phyloP scores from a whole-genome alignment of 2,113 vertebrate species.

The Xenopus laevis region DNA sequence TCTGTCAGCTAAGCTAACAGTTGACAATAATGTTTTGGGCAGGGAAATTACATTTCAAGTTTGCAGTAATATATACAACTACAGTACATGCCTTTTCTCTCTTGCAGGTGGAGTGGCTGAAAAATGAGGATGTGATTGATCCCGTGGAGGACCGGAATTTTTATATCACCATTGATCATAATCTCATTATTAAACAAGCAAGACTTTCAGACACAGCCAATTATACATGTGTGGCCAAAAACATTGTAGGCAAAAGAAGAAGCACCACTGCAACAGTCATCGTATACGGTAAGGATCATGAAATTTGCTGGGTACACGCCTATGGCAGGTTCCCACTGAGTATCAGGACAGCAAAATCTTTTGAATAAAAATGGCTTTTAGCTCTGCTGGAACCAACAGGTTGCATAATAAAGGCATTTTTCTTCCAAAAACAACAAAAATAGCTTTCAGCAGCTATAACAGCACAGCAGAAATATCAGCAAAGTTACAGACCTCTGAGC shows the following conservation, averaged over 20 bases:
- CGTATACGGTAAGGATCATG: slow-evolving; percentile 78
- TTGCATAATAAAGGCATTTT: too few species aligned
- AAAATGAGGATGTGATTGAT: slow-evolving; percentile 90
- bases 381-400: too few species aligned
- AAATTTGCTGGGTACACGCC: neutral
- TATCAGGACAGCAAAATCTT: too few species aligned
- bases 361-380: too few species aligned
- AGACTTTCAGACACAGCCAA: slow-evolving; percentile 91
- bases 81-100: slow-evolving; percentile 37
- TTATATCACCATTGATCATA: slow-evolving; percentile 95
- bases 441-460: too few species aligned
- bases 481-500: too few species aligned
- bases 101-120: slow-evolving; percentile 88
- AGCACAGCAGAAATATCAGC: too few species aligned
- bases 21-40: too few species aligned
- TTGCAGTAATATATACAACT: slow-evolving; percentile 20
- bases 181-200: slow-evolving; percentile 94
- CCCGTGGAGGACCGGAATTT: slow-evolving; percentile 89
- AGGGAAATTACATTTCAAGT: neutral
- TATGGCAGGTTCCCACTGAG: too few species aligned
- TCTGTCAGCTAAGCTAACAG: too few species aligned
- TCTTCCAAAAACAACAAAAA: too few species aligned
- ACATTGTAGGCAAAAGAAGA: slow-evolving; percentile 88
- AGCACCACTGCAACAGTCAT: slow-evolving; percentile 90
- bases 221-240: slow-evolving; percentile 94